These are phyloP conservation scores for Chinchilla lanigera DNA, from an alignment of 2,113 vertebrate genomes.

Conservation along the genomic window DNA sequence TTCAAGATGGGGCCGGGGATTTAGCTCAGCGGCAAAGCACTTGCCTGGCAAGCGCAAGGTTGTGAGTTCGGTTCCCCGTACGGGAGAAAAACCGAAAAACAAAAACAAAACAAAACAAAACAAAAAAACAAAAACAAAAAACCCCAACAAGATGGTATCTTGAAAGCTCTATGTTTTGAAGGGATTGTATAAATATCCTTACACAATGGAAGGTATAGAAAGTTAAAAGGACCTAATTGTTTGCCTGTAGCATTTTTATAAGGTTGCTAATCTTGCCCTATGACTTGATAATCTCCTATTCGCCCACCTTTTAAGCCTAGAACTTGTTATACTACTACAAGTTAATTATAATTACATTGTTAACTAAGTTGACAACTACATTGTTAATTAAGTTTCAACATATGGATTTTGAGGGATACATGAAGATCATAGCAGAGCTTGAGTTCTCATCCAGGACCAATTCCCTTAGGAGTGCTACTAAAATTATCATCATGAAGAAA, in stretches of 20 bases:
- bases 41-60: too few species aligned
- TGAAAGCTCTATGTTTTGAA: not conserved
- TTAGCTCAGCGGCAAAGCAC: too few species aligned
- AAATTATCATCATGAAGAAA: not conserved
- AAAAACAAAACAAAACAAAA: too few species aligned
- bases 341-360: too few species aligned
- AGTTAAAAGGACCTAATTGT: not conserved
- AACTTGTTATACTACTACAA: too few species aligned
- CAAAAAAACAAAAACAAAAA: too few species aligned
- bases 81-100: too few species aligned
- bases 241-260: not conserved
- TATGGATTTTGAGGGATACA: not conserved
- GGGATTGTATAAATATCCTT: not conserved
- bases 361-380: too few species aligned
- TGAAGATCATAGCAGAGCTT: not conserved
- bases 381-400: not conserved
- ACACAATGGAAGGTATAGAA: not conserved
- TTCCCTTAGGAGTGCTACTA: not conserved
- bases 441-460: not conserved
- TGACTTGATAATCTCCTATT: not conserved
- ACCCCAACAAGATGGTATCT: too few species aligned
- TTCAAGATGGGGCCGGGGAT: too few species aligned
- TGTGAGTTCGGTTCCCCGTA: too few species aligned
- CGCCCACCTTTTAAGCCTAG: not conserved
- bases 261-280: not conserved